phyloP scores from a whole-genome alignment of 2,888 invertebrate species.

The Caenorhabditis sinica region DNA sequence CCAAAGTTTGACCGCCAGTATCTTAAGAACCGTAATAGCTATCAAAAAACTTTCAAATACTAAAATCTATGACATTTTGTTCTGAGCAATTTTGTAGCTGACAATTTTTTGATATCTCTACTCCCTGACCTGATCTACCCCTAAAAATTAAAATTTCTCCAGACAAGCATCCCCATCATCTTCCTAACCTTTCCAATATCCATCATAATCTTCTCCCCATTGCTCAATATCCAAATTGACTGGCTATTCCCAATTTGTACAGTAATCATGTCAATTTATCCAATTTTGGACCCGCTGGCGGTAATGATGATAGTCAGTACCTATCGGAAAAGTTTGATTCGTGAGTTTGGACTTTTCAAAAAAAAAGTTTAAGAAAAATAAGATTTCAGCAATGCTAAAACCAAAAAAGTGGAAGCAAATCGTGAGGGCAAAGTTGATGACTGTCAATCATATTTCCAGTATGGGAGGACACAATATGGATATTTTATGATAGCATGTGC shows the following conservation, averaged over 20 bases:
- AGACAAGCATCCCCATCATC: constrained; percentile 1
- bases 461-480: too few relatives aligned
- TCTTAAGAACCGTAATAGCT: too few relatives aligned
- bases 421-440: background rate
- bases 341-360: background rate
- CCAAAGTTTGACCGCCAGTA: too few relatives aligned
- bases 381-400: constrained; percentile 5
- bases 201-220: background rate
- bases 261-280: background rate
- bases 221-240: background rate
- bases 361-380: too few relatives aligned
- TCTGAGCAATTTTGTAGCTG: too few relatives aligned
- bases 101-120: too few relatives aligned
- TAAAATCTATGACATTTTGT: too few relatives aligned
- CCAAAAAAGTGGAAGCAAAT: constrained; percentile 5
- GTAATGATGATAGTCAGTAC: background rate
- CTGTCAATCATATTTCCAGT: background rate
- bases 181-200: background rate
- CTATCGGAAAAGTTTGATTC: constrained; percentile 7
- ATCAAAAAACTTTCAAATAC: too few relatives aligned
- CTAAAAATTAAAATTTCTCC: background rate
- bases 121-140: too few relatives aligned
- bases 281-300: background rate
- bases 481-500: too few relatives aligned
- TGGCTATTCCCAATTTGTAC: background rate